A percentile compares a stretch with the other conserved stretches of the same genome.
These are phyloP conservation scores for Timandra comae DNA, from an alignment of 2,888 invertebrate genomes.

Conservation along the genomic window DNA sequence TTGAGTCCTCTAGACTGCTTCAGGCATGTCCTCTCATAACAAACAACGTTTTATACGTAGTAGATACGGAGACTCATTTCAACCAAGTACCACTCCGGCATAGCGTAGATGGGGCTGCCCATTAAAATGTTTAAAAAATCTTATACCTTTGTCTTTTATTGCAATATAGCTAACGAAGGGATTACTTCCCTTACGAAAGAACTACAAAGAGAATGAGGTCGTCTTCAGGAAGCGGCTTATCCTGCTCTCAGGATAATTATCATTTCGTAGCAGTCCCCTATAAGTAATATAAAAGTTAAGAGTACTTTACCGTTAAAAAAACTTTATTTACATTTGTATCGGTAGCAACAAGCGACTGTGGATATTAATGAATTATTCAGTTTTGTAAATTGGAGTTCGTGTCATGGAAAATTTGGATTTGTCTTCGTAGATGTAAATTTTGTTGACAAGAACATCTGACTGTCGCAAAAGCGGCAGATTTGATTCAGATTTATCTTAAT, in stretches of 20 bases:
- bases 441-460: slow-evolving; percentile 25
- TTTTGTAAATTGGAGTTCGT: slow-evolving; percentile 40
- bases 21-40: slow-evolving; percentile 25
- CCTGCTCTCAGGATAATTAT: slow-evolving; percentile 10
- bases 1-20: slow-evolving; percentile 25
- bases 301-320: slow-evolving; percentile 8
- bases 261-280: slow-evolving; percentile 2
- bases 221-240: slow-evolving; percentile 13
- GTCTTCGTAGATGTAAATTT: slow-evolving; percentile 33
- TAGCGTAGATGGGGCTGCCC: slow-evolving; percentile 17
- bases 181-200: slow-evolving; percentile 23
- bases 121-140: slow-evolving; percentile 18
- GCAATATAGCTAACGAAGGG: slow-evolving; percentile 32
- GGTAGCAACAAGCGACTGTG: slow-evolving; percentile 12
- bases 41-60: slow-evolving; percentile 18
- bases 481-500: no score
- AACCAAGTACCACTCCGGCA: slow-evolving; percentile 20
- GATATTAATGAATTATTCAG: slow-evolving; percentile 49
- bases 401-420: slow-evolving; percentile 39
- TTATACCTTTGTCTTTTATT: slow-evolving; percentile 11
- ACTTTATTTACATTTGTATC: slow-evolving; percentile 26
- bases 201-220: slow-evolving; percentile 14
- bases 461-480: no score
- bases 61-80: slow-evolving; percentile 21
- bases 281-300: not conserved